Base-by-base conservation (phyloP, 2,113 vertebrate species). In the Lipotes vexillifer region DNA sequence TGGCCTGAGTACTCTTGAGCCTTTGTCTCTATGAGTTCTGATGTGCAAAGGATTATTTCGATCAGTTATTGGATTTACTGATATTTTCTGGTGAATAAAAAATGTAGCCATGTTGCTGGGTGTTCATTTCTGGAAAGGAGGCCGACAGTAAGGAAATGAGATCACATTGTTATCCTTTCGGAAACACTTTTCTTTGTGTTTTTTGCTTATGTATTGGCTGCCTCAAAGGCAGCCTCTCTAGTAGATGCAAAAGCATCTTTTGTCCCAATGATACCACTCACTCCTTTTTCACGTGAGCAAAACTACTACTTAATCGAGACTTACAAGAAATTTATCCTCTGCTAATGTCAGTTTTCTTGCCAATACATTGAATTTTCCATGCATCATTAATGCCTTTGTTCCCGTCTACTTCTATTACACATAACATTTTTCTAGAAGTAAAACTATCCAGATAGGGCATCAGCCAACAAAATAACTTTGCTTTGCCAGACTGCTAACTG, bases 271-370 rank as follows among this genome's bases (percentile, higher is more conserved):
- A 92, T 74, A 44, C 38, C 36, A 44, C 66, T 86, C 38, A 89
- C 21, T 27, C n/a, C 33, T 38, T 91, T 81, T 95, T 49, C 38
- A 65, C 57, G 74, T 21, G 68, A 92, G 31, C 31, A 41, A 95
- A 91, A 94, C 78, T 83, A 82, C 33, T 52, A 20, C 77, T 83
- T 68, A 90, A 94, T 94, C 0, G 1, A 80, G 29, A 65, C 29
- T 66, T 94, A 92, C 33, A 63, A 95, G 74, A 87, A 65, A 85
- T 77, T 68, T 52, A 0, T 61, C 95, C 84, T 74, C 69, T 92
- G 59, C 52, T 93, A 93, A 96, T 80, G 57, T 52, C 93, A 80
- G 2, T 88, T 92, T 97, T 95, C 94, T 96, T 95, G 88, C 81
- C 65, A 93, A 57, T 46, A 96, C 59, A 88, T 33, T 90, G 88